Evolutionary conservation across 2,888 invertebrate genomes (phyloP), one percentile per base, ranked within the genome.

Genomic region (Chymomyza fuscimana): DNA sequence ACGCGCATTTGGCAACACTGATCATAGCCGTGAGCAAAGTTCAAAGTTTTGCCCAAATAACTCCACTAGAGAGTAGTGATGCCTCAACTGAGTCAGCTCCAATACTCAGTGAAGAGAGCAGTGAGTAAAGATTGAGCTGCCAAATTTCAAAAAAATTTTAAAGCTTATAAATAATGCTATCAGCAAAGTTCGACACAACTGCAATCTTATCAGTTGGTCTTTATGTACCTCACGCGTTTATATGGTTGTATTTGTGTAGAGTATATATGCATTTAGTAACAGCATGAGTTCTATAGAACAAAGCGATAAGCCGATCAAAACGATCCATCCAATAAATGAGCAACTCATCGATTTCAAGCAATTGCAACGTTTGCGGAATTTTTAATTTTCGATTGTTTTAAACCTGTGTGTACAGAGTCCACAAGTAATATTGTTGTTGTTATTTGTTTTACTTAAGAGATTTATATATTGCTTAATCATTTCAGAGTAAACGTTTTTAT

Each of bases 281-380:
- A 19, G 19, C 22, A 15, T 46, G 40, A 46, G 2, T 46, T 46
- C 12, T 46, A 46, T 46, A 46, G 40, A 46, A 46, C 22, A 54
- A 22, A 19, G 54, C 54, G 54, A 54, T 54, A 54, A 54, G 54
- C 54, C 54, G 22, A 22, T 22, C 54, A 19, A 54, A 32, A 54
- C 29, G 22, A 25, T 58, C 22, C 16, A 25, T 2, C 5, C 29
- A 15, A 25, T 25, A 25, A 58, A 25, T 9, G 10, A 19, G 19
- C 52, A 10, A 54, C 19, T 54, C 19, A 19, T 54, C 52, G 16
- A 10, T 54, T n/a, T 5, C 16, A 51, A 51, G 16, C 51, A 32
- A 36, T 60, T 60, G 60, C 36, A 32, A 32, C 60, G 36, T 60
- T 60, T 32, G 60, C 60, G 60, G 60, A 60, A 60, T 36, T 60